phyloP scores from a whole-genome alignment of 2,113 vertebrate genomes.

The Elephantulus edwardii region DNA sequence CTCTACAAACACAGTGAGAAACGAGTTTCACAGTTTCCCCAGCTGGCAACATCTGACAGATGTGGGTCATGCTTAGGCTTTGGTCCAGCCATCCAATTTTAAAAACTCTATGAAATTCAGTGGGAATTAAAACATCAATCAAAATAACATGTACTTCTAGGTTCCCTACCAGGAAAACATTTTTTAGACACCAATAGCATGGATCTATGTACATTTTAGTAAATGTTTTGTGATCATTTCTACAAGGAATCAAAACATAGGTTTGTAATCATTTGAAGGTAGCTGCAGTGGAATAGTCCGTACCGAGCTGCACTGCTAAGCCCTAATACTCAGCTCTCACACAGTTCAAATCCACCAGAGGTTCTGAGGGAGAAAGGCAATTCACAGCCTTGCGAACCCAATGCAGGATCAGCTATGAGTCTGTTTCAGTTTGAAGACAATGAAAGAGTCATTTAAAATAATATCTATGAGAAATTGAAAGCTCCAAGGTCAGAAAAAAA shows the following conservation, averaged over 20 bases:
- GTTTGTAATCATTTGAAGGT: not conserved
- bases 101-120: not conserved
- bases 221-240: slow-evolving; percentile 14
- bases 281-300: too few relatives aligned
- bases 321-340: too few relatives aligned
- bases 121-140: slow-evolving; percentile 17
- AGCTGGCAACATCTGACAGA: not conserved
- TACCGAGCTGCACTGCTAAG: too few relatives aligned
- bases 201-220: not conserved
- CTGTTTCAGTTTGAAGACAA: too few relatives aligned
- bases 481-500: not conserved
- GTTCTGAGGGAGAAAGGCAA: too few relatives aligned
- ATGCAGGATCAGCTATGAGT: too few relatives aligned
- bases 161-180: not conserved
- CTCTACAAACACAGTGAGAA: not conserved
- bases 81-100: not conserved
- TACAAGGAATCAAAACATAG: not conserved
- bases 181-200: not conserved
- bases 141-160: slow-evolving; percentile 11
- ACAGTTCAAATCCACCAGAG: too few relatives aligned
- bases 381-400: too few relatives aligned
- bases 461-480: slow-evolving; percentile 8
- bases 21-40: not conserved
- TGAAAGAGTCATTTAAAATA: too few relatives aligned
- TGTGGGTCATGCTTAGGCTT: not conserved